These are phyloP conservation scores for Acanthaster planci DNA, from an alignment of 35 echinoderm and acorn worm genomes.

Conservation along the genomic window DNA sequence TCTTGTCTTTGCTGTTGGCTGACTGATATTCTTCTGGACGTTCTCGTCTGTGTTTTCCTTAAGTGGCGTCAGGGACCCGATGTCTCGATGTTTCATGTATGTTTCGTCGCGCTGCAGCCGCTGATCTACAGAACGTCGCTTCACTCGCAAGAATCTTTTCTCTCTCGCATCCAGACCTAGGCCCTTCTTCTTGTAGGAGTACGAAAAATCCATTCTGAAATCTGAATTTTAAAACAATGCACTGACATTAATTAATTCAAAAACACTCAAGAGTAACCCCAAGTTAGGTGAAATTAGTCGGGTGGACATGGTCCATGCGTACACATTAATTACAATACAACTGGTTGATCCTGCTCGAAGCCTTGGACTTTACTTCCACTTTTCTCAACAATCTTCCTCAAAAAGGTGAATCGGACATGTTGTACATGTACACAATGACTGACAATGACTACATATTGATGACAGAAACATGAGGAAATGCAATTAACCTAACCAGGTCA, in stretches of 20 bases:
- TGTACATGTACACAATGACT: no score
- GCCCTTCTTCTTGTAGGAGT: background rate
- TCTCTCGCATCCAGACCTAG: background rate
- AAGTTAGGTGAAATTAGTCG: no score
- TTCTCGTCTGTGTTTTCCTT: background rate
- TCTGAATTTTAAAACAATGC: background rate
- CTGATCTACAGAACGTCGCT: slow-evolving; percentile 10
- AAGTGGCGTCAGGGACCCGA: background rate
- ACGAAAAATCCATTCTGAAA: background rate
- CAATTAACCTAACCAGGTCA: no score
- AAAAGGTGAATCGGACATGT: no score
- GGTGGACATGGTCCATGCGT: no score
- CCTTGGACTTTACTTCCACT: no score
- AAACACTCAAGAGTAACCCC: no score
- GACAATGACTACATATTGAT: no score
- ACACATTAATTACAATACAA: no score
- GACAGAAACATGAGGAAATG: no score
- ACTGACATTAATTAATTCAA: background rate
- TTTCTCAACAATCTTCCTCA: no score
- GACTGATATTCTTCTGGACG: background rate
- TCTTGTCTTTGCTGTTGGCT: background rate
- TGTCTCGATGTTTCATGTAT: background rate
- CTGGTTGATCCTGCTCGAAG: no score
- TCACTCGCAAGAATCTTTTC: background rate
- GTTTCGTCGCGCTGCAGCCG: background rate